A percentile compares a stretch with the other conserved stretches of the same genome.
Evolutionary conservation across 2,888 invertebrate species (phyloP).

Genomic region (Lasioglossum morio): DNA sequence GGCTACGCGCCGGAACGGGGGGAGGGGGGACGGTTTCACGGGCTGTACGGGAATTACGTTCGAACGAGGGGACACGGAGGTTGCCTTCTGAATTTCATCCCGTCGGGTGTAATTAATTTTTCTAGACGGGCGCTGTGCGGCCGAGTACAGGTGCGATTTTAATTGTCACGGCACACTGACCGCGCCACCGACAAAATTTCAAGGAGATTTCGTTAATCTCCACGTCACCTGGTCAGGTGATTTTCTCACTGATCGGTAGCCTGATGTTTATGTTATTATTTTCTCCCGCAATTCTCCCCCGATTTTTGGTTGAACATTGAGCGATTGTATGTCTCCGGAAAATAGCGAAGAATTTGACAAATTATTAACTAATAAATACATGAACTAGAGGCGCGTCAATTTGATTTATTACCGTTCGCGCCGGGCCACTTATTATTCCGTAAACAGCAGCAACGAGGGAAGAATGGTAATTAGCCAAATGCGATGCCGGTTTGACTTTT

Average conservation of each 20-base stretch:
- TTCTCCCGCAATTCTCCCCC: too few relatives aligned
- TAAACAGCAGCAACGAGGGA: constrained; percentile 29
- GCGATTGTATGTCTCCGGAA: too few relatives aligned
- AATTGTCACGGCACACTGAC: constrained; percentile 3
- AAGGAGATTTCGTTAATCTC: background rate
- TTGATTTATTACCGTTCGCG: background rate
- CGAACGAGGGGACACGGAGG: constrained; percentile 7
- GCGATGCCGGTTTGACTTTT: constrained; percentile 55
- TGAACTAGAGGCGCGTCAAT: background rate
- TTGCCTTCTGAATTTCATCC: constrained; percentile 17
- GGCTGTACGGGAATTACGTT: constrained; percentile 25
- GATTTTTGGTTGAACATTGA: too few relatives aligned
- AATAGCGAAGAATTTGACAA: too few relatives aligned
- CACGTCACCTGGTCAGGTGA: background rate
- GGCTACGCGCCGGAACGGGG: background rate
- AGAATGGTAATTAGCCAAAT: constrained; percentile 53
- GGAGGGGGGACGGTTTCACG: constrained; percentile 23
- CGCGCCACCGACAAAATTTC: background rate
- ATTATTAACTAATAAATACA: too few relatives aligned
- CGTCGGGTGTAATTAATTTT: constrained; percentile 20
- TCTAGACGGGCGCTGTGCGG: background rate
- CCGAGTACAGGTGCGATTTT: constrained; percentile 7
- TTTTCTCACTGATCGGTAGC: background rate
- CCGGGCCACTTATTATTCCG: constrained; percentile 30
- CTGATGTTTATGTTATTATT: background rate